Base-by-base conservation (phyloP, 2,797 vertebrate species). In the Lepus townsendii region DNA sequence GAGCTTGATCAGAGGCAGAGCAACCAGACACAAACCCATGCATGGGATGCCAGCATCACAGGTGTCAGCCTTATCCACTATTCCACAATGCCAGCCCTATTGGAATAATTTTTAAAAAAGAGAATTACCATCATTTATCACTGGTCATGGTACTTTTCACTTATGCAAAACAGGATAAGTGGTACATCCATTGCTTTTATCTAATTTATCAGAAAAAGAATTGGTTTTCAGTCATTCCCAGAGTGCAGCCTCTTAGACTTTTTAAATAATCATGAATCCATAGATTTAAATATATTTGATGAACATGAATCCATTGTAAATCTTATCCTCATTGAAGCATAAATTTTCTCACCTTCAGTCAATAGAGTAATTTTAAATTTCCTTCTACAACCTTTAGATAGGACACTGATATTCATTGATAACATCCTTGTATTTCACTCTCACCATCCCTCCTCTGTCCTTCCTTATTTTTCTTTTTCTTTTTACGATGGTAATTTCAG, bases 231-330 rank as follows among this genome's bases (percentile, higher is more conserved):
- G 54, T 60, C 10, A 94, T 76, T 2, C 8, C 24, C 14, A 86
- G 24, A 91, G 16, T 11, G 9, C 27, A 9, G 57, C 3, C n/a
- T 78, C 30, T 9, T 80, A 85, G 24, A 24, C 1, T 50, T 60
- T n/a, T 42, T 73, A 85, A 91, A 57, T 95, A 77, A 50, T 35
- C 57, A 87, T 47, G 42, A 82, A 77, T 82, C 84, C 1, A 24
- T 72, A 19, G 14, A 80, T 72, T 87, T 76, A 83, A 95, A 62
- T 60, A 79, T 71, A 85, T 73, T 71, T 82, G 42, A 78, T 73
- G 22, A 47, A 4, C 3, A 20, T 78, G 32, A 62, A 60, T 60
- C 22, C 17, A 72, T 32, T 82, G 17, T 73, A 77, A 88, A 35
- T 77, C 4, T 57, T 69, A 4, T 71, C 38, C 24, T 84, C 60